These are phyloP conservation scores for Hipparchia sbordonii DNA, from an alignment of 2,888 invertebrate genomes.

Conservation along the genomic window DNA sequence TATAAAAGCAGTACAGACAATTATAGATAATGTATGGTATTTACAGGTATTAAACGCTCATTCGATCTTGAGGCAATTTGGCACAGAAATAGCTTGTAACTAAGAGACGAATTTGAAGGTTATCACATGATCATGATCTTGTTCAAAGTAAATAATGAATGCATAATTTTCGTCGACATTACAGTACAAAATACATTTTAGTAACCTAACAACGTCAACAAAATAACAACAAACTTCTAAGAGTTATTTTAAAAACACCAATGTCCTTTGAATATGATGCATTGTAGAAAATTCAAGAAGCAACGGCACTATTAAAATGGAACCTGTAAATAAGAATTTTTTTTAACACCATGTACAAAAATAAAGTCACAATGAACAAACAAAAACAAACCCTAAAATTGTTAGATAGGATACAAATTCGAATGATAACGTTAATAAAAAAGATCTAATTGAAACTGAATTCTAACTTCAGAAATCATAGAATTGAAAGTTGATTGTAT, in stretches of 20 bases:
- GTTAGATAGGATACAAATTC: constrained; percentile 22
- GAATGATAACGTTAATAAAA: constrained; percentile 3
- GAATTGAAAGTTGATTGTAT: constrained; percentile 36
- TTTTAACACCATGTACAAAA: constrained; percentile 40
- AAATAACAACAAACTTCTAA: background rate
- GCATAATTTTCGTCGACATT: too few relatives aligned
- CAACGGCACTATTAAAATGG: constrained; percentile 45
- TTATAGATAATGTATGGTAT: too few relatives aligned
- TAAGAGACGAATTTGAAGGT: too few relatives aligned
- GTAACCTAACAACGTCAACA: too few relatives aligned
- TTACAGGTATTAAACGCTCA: too few relatives aligned
- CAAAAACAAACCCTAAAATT: constrained; percentile 22
- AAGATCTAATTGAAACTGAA: constrained; percentile 32
- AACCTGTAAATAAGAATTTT: constrained; percentile 51
- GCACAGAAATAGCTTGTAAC: too few relatives aligned
- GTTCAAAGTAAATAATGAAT: too few relatives aligned
- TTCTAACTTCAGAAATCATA: constrained; percentile 16
- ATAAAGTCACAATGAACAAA: constrained; percentile 20
- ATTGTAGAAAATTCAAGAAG: constrained; percentile 47
- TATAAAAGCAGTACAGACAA: too few relatives aligned
- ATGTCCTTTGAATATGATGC: background rate
- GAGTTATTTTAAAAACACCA: background rate
- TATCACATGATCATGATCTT: too few relatives aligned
- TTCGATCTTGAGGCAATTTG: too few relatives aligned
- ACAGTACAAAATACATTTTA: too few relatives aligned